phyloP scores from a whole-genome alignment of 2,888 invertebrate genomes.

The Latheticus oryzae region DNA sequence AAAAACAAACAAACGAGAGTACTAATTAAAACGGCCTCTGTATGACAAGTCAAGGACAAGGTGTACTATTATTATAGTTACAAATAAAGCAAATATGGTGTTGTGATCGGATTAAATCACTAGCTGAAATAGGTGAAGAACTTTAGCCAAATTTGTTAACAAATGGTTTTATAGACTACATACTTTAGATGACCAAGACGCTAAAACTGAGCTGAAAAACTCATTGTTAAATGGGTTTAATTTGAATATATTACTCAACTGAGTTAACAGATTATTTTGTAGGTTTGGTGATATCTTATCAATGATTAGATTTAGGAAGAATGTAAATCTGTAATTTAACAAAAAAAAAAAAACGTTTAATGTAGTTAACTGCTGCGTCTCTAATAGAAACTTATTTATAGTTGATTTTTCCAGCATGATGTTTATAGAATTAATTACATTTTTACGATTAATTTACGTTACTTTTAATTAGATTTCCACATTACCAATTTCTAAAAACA shows the following conservation, averaged over 20 bases:
- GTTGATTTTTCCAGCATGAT: neutral
- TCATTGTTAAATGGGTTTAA: too few relatives aligned
- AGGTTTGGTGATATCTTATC: too few relatives aligned
- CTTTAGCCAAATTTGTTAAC: neutral
- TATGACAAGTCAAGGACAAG: slow-evolving; percentile 23
- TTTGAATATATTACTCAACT: too few relatives aligned
- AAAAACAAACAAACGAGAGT: slow-evolving; percentile 10
- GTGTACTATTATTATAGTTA: slow-evolving; percentile 1
- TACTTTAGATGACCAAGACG: too few relatives aligned
- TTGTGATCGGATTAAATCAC: neutral
- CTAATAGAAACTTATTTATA: slow-evolving; percentile 10
- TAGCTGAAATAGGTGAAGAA: neutral
- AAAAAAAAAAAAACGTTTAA: too few relatives aligned
- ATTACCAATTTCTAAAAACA: too few relatives aligned
- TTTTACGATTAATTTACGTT: slow-evolving; percentile 25
- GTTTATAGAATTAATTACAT: slow-evolving; percentile 7
- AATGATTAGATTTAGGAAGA: too few relatives aligned
- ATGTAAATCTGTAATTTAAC: too few relatives aligned
- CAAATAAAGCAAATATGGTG: slow-evolving; percentile 27
- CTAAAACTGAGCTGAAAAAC: too few relatives aligned
- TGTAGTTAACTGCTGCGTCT: too few relatives aligned
- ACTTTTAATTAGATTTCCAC: slow-evolving; percentile 20
- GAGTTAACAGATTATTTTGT: too few relatives aligned
- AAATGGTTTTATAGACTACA: too few relatives aligned
- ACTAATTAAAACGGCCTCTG: slow-evolving; percentile 21